Evolutionary conservation across 1,140 invertebrate genomes (phyloP), one percentile per base, ranked within the genome.

Genomic region (Telenomus remus): DNA sequence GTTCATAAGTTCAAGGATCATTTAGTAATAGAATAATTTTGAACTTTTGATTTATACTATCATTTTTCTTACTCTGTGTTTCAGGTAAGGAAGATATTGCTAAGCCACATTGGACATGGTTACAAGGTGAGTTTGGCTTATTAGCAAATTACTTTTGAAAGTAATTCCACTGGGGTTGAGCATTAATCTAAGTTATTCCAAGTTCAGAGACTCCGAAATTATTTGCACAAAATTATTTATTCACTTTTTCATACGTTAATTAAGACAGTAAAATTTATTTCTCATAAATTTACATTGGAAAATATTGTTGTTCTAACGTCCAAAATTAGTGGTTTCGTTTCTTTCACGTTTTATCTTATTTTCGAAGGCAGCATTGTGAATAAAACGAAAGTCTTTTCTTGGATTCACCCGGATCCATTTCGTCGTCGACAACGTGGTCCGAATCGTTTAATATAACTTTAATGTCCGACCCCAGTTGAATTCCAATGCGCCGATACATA

Each of bases 31-130:
- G 9, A 39, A 11, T 39, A 11, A n/a, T 39, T 39, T 39, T 39
- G 19, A 27, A 39, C n/a, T 39, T 39, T 11, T 11, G 37, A 39
- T 39, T 39, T 39, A 11, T 11, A 39, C 9, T 39, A 39, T 39
- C 37, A 11, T 39, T 39, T 39, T 11, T 13, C 19, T 48, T 19
- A 13, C 46, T 39, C 9, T 82, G 39, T 83, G 80, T 87, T 87
- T 49, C 80, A 88, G 86, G 87, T 88, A 87, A 87, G 87, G 82
- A 87, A 81, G 86, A 86, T 88, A 86, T 87, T 81, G 85, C 85
- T 86, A 87, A 87, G 81, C 84, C 85, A 82, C 83, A 85, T 87
- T 87, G 86, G 85, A 87, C 83, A 81, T 86, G 84, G 82, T 84
- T 87, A 83, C 84, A 87, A 87, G 86, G 87, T 87, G 85, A 88